Conservation (phyloP, 2,113 vertebrate species). For the Varanus salvator region DNA sequence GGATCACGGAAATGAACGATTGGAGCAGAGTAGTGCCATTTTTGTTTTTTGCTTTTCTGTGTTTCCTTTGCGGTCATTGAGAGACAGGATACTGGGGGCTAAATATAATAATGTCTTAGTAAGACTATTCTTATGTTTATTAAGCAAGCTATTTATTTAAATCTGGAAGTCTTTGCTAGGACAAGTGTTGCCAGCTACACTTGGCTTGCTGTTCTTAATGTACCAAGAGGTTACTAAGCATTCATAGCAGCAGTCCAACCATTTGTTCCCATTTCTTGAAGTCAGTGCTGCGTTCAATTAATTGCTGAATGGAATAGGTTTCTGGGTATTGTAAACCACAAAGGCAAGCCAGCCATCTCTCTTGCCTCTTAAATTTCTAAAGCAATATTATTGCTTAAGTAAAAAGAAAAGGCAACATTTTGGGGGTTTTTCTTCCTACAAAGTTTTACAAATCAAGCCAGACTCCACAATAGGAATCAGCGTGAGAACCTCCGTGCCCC, state of each 20-base stretch:
- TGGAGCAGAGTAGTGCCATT: not conserved
- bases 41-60: not conserved
- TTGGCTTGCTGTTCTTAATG: conserved; percentile 23
- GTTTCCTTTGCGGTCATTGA: not conserved
- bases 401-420: not conserved
- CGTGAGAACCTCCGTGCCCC: not conserved
- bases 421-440: not conserved
- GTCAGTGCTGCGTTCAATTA: conserved; percentile 50
- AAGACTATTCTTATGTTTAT: not conserved
- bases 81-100: not conserved
- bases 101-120: not conserved
- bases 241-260: conserved; percentile 52
- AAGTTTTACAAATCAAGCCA: not conserved
- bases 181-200: conserved; percentile 30
- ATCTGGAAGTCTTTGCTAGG: conserved; percentile 29
- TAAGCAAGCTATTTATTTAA: conserved; percentile 31
- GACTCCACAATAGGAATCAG: not conserved
- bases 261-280: conserved; percentile 55
- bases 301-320: conserved; percentile 54
- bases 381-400: not conserved
- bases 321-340: conserved; percentile 42
- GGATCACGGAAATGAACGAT: not conserved
- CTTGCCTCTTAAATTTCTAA: conserved; percentile 53
- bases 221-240: conserved; percentile 50
- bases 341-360: conserved; percentile 59